A percentile compares a stretch with the other conserved stretches of the same genome.
These are phyloP conservation scores for Lycaon pictus DNA, from an alignment of 2,113 vertebrate species.

Conservation along the genomic window DNA sequence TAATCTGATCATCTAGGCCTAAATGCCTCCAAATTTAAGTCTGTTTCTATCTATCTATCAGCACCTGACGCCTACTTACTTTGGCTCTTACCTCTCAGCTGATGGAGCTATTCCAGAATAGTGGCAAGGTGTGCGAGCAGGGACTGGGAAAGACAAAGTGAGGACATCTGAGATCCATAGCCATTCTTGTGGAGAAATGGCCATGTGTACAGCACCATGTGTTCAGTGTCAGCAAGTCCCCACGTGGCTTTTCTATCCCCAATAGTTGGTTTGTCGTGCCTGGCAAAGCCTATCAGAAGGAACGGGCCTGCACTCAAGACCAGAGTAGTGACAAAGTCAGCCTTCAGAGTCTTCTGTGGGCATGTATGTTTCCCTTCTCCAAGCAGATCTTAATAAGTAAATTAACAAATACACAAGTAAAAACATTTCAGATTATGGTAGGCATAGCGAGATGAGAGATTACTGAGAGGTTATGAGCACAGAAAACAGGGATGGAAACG, in stretches of 20 bases:
- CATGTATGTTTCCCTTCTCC: background rate
- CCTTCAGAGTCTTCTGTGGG: background rate
- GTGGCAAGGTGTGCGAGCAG: too few relatives aligned
- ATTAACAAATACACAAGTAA: background rate
- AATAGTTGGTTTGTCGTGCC: too few relatives aligned
- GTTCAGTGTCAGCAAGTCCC: background rate
- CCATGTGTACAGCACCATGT: too few relatives aligned
- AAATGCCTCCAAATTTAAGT: background rate
- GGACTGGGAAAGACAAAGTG: background rate
- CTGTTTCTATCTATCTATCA: background rate
- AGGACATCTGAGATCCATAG: background rate
- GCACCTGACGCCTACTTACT: background rate
- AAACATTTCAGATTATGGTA: background rate
- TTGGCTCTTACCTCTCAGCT: background rate
- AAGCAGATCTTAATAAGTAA: background rate
- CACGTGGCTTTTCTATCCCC: background rate
- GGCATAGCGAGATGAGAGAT: background rate
- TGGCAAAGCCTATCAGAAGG: accelerated
- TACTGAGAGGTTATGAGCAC: background rate
- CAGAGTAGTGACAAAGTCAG: background rate
- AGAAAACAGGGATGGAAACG: background rate
- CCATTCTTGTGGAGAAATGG: background rate
- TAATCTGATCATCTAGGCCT: too few relatives aligned
- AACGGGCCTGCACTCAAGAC: background rate
- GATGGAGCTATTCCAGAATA: background rate